A percentile compares a stretch with the other conserved stretches of the same genome.
phyloP scores from a whole-genome alignment of 2,797 vertebrate species.

The Arrhamphus sclerolepis region DNA sequence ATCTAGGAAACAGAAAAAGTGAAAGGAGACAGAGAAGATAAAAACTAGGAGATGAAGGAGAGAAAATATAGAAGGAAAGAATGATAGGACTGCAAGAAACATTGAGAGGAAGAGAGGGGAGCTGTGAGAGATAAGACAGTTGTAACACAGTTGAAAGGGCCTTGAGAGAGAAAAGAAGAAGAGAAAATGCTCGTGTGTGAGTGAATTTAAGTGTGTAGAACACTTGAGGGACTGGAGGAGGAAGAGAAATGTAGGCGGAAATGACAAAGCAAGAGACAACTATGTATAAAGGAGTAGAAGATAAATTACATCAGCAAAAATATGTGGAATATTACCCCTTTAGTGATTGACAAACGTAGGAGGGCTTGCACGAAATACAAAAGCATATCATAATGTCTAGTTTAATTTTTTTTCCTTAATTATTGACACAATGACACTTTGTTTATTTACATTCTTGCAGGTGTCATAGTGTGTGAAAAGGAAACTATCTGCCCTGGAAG shows the following conservation, averaged over 20 bases:
- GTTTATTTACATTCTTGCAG: no score
- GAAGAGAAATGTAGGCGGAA: slow-evolving; percentile 40
- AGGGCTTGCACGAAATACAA: no score
- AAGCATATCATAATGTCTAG: no score
- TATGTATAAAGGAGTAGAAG: neutral
- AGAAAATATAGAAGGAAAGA: neutral
- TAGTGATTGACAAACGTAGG: no score
- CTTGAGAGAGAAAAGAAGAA: slow-evolving; percentile 28
- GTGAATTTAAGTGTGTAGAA: slow-evolving; percentile 27
- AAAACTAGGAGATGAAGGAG: slow-evolving; percentile 1
- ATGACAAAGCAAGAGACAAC: slow-evolving; percentile 33
- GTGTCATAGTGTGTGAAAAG: no score
- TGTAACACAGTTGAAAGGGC: neutral
- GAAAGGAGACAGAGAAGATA: slow-evolving; percentile 4
- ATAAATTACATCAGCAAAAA: neutral
- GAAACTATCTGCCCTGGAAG: no score
- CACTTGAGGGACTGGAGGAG: slow-evolving; percentile 41
- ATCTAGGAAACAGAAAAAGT: slow-evolving; percentile 34
- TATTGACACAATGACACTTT: no score
- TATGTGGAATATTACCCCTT: no score
- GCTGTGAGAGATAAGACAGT: slow-evolving; percentile 15
- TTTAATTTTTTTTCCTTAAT: no score
- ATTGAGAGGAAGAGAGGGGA: neutral
- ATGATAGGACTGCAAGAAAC: neutral
- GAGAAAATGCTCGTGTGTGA: neutral